Conservation (phyloP, 2,888 invertebrate genomes). For the Odontothrips loti region DNA sequence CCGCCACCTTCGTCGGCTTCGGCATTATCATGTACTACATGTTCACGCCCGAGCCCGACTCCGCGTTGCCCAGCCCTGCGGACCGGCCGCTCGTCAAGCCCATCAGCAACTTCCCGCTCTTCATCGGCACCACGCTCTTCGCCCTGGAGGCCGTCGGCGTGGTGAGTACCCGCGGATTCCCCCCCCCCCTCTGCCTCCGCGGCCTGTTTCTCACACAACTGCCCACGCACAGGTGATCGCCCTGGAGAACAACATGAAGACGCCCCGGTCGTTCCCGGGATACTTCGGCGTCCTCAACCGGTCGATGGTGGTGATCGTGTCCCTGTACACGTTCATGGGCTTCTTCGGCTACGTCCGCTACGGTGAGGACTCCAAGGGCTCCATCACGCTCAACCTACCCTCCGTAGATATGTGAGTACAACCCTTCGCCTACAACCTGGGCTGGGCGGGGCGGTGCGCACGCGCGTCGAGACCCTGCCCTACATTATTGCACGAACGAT, state of each 20-base stretch:
- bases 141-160: conserved; percentile 80
- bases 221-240: conserved; percentile 68
- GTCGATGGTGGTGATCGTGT: conserved; percentile 72
- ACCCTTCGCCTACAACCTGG: no score
- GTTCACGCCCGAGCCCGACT: conserved; percentile 45
- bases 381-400: conserved; percentile 80
- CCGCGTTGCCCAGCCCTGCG: conserved; percentile 55
- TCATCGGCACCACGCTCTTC: conserved; percentile 86
- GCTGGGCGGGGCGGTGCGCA: no score
- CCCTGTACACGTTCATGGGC: conserved; percentile 73
- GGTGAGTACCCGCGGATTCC: conserved; percentile 57
- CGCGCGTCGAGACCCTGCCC: no score
- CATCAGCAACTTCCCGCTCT: conserved; percentile 62
- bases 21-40: conserved; percentile 70
- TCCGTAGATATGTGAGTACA: conserved; percentile 51
- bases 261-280: conserved; percentile 71
- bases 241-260: conserved; percentile 85
- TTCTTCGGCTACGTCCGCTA: conserved; percentile 82
- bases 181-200: no score
- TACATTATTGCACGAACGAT: no score
- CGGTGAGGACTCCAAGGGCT: conserved; percentile 62
- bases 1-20: conserved; percentile 70
- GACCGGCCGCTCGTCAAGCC: conserved; percentile 51
- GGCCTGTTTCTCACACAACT: no score
- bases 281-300: conserved; percentile 74